Conservation (phyloP, 2,113 vertebrate genomes). For the Eulemur macaco region DNA sequence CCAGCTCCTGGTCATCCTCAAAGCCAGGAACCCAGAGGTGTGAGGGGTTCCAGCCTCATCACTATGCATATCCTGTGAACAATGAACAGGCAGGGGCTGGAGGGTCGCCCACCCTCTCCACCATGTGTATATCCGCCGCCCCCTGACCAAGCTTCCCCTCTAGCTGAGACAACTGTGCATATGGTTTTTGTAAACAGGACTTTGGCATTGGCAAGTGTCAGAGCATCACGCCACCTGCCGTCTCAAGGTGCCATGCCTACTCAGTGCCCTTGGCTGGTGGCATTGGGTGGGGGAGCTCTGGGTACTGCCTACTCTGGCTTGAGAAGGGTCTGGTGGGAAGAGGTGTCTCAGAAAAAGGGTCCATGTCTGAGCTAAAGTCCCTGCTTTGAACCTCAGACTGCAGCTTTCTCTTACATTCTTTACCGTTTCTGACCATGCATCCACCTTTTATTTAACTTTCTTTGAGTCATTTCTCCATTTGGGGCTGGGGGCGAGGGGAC, state of each 20-base stretch:
- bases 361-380: conserved; percentile 50
- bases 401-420: conserved; percentile 66
- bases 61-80: not conserved
- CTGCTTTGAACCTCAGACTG: conserved; percentile 57
- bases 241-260: not conserved
- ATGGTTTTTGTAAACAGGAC: conserved; percentile 42
- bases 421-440: conserved; percentile 73
- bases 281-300: not conserved
- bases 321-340: not conserved
- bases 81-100: not conserved
- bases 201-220: conserved; percentile 63
- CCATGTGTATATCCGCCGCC: not conserved
- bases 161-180: not conserved
- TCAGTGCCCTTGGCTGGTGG: rapidly evolving
- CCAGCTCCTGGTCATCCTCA: not conserved
- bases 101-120: not conserved
- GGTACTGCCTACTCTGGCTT: not conserved
- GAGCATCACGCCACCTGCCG: conserved; percentile 46
- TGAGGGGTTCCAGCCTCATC: not conserved
- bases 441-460: conserved; percentile 68
- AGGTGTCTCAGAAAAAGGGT: not conserved
- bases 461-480: conserved; percentile 63
- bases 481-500: not conserved
- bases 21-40: not conserved
- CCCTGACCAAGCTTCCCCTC: conserved; percentile 50